phyloP scores from a whole-genome alignment of 2,888 invertebrate species.

The Spicauda simplicius region DNA sequence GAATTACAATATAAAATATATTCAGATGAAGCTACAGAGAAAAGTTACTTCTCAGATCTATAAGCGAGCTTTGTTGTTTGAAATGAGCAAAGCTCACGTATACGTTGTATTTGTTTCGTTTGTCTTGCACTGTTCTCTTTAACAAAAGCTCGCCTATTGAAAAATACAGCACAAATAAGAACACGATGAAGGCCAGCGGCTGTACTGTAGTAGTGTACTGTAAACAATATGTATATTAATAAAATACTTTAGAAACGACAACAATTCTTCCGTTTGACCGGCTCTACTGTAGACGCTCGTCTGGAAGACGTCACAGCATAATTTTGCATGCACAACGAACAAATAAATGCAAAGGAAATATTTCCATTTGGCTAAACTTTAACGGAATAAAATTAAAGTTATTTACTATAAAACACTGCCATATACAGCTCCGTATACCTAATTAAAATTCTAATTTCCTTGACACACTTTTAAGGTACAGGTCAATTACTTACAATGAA shows the following conservation, averaged over 20 bases:
- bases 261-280: conserved; percentile 11
- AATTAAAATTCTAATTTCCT: too few species aligned
- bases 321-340: too few species aligned
- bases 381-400: too few species aligned
- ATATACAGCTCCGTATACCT: too few species aligned
- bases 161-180: conserved; percentile 38
- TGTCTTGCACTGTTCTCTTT: conserved; percentile 32
- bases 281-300: background rate
- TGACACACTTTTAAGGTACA: too few species aligned
- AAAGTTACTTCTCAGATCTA: conserved; percentile 37
- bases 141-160: conserved; percentile 39
- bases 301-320: too few species aligned
- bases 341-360: too few species aligned
- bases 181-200: conserved; percentile 28
- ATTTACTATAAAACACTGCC: too few species aligned
- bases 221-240: conserved; percentile 26
- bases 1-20: conserved; percentile 36
- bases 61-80: conserved; percentile 35
- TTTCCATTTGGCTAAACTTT: too few species aligned
- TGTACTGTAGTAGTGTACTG: conserved; percentile 15
- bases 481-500: too few species aligned
- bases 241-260: conserved; percentile 23
- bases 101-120: conserved; percentile 35
- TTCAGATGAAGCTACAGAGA: conserved; percentile 33
- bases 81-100: conserved; percentile 34